Conservation (phyloP, 2,797 vertebrate genomes). For the Acropternis orthonyx region DNA sequence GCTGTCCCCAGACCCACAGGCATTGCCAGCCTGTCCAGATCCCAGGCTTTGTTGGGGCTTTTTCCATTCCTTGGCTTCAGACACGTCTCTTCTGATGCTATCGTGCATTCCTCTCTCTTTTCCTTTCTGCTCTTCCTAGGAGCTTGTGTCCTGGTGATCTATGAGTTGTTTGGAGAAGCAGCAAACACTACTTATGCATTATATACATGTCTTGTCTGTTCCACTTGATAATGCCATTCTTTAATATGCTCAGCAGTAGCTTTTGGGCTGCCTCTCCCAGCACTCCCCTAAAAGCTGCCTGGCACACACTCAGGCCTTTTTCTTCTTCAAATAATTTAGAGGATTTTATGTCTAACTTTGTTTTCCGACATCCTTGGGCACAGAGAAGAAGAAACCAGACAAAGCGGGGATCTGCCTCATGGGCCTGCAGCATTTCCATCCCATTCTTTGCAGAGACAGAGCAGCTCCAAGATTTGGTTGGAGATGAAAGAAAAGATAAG, state of each 20-base stretch:
- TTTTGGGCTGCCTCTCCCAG: slow-evolving; percentile 49
- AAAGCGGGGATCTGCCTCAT: neutral
- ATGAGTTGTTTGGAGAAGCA: slow-evolving; percentile 64
- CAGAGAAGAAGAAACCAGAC: neutral
- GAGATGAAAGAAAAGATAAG: neutral
- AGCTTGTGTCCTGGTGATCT: slow-evolving; percentile 62
- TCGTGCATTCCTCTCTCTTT: neutral
- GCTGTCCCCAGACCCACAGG: accelerated
- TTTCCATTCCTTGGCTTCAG: neutral
- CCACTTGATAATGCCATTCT: slow-evolving; percentile 67
- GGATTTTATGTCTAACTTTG: slow-evolving; percentile 18
- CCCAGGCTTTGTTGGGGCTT: neutral
- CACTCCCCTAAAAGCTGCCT: neutral
- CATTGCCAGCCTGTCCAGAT: neutral
- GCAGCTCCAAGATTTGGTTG: neutral
- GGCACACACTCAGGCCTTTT: neutral
- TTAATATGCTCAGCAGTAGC: slow-evolving; percentile 68
- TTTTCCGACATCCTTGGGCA: neutral
- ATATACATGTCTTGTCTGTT: slow-evolving; percentile 58
- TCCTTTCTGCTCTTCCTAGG: slow-evolving; percentile 1
- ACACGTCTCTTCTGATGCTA: neutral
- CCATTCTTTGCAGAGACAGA: neutral
- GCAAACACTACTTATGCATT: slow-evolving; percentile 43
- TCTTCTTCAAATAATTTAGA: slow-evolving; percentile 16
- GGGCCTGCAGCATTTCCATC: neutral